Percentiles rank a stretch among this genome's conserved stretches.
Conservation (phyloP, 2,113 vertebrate genomes). For the Mustelus asterias region DNA sequence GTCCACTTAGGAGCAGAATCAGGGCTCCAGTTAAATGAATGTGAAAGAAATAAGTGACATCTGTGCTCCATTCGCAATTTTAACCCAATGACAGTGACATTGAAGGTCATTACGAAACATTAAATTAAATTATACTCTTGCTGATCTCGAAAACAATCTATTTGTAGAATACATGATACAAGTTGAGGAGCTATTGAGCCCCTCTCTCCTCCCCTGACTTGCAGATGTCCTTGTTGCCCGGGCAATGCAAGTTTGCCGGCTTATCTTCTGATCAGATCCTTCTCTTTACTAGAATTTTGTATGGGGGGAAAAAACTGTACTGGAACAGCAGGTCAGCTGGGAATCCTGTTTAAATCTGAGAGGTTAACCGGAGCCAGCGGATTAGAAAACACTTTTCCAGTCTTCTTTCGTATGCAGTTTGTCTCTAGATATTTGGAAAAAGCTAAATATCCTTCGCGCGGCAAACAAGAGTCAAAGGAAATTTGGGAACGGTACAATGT, state of each 20-base stretch:
- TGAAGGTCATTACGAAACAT: background rate
- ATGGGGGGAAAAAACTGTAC: background rate
- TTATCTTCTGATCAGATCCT: background rate
- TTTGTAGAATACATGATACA: background rate
- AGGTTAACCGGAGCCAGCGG: background rate
- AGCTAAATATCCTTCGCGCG: background rate
- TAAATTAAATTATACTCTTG: background rate
- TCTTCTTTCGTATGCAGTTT: background rate
- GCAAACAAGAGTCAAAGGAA: background rate
- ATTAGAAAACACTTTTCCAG: background rate
- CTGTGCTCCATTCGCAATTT: background rate
- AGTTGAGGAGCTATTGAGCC: background rate
- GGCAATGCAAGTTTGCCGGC: background rate
- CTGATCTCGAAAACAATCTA: background rate
- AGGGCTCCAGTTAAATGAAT: background rate
- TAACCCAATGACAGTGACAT: background rate
- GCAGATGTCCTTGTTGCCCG: too few species aligned
- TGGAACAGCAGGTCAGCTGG: background rate
- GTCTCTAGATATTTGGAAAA: background rate
- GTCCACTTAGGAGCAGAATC: too few species aligned
- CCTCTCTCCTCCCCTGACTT: background rate
- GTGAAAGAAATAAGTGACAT: background rate
- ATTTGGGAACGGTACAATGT: background rate
- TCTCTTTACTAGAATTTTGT: background rate
- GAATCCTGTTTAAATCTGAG: background rate